These are phyloP conservation scores for Echiichthys vipera DNA, from an alignment of 2,797 vertebrate genomes.

Conservation along the genomic window DNA sequence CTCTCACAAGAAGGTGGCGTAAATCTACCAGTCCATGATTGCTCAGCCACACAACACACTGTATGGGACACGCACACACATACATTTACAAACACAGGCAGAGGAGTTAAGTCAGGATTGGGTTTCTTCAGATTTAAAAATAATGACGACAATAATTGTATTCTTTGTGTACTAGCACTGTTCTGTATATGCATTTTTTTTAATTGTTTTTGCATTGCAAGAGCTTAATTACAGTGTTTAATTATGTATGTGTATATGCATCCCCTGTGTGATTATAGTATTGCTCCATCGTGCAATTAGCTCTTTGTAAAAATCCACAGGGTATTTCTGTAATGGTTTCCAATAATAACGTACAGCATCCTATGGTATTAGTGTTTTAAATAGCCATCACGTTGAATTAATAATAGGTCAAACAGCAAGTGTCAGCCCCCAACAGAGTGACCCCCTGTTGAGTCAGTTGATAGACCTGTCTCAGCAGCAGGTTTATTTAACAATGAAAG, in stretches of 20 bases:
- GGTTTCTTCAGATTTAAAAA: conserved; percentile 2
- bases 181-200: background rate
- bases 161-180: too few relatives aligned
- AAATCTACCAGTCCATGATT: conserved; percentile 6
- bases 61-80: background rate
- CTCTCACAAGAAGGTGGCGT: conserved; percentile 1
- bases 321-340: too few relatives aligned
- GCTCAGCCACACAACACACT: background rate
- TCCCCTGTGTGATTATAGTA: too few relatives aligned
- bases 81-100: too few relatives aligned
- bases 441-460: background rate
- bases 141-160: too few relatives aligned
- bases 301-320: too few relatives aligned
- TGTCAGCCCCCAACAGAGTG: background rate
- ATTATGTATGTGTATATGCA: background rate
- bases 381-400: background rate
- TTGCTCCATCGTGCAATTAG: too few relatives aligned
- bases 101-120: background rate
- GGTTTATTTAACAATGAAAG: background rate
- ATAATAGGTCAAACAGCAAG: background rate
- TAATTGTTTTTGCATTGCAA: background rate
- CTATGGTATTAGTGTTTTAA: too few relatives aligned
- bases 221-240: background rate
- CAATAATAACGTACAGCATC: too few relatives aligned
- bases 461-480: background rate